These are phyloP conservation scores for Cyprinodon diabolis DNA, from an alignment of 2,797 vertebrate species.

Conservation along the genomic window DNA sequence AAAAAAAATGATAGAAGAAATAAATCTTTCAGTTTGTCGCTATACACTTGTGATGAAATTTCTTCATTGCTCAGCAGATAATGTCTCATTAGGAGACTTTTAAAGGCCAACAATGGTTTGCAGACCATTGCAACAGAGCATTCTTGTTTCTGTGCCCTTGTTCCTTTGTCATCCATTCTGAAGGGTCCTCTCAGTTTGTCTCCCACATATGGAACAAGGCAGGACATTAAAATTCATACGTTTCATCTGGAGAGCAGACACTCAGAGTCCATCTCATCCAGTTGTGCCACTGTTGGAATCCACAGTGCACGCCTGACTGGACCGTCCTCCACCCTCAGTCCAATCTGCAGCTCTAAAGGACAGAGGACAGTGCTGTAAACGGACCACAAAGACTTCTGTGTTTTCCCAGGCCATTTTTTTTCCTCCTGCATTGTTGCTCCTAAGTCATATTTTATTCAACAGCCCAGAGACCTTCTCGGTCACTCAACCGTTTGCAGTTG, in stretches of 20 bases:
- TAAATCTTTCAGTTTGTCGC: neutral
- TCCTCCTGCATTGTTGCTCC: constrained; percentile 50
- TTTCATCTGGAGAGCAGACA: constrained; percentile 70
- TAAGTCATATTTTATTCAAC: constrained; percentile 83
- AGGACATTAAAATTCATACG: constrained; percentile 78
- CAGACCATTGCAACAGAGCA: constrained; percentile 20
- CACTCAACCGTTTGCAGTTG: constrained; percentile 62
- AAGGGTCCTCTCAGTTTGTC: constrained; percentile 59
- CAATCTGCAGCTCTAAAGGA: constrained; percentile 52
- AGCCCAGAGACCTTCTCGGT: constrained; percentile 53
- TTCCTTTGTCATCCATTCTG: constrained; percentile 57
- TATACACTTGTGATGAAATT: constrained; percentile 2
- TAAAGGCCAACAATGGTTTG: constrained; percentile 31
- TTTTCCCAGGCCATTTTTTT: constrained; percentile 46
- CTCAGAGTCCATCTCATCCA: constrained; percentile 65
- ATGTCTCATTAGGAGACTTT: constrained; percentile 15
- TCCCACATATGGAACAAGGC: constrained; percentile 76
- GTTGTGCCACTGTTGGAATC: constrained; percentile 77
- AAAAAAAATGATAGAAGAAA: neutral
- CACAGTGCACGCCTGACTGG: constrained; percentile 56
- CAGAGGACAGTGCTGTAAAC: constrained; percentile 56
- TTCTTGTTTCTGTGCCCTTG: constrained; percentile 43
- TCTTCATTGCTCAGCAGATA: constrained; percentile 8
- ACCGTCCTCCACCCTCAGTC: constrained; percentile 54
- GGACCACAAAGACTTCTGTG: constrained; percentile 81